Evolutionary conservation across 1,140 invertebrate genomes (phyloP).

Genomic region (Tachypleus tridentatus): DNA sequence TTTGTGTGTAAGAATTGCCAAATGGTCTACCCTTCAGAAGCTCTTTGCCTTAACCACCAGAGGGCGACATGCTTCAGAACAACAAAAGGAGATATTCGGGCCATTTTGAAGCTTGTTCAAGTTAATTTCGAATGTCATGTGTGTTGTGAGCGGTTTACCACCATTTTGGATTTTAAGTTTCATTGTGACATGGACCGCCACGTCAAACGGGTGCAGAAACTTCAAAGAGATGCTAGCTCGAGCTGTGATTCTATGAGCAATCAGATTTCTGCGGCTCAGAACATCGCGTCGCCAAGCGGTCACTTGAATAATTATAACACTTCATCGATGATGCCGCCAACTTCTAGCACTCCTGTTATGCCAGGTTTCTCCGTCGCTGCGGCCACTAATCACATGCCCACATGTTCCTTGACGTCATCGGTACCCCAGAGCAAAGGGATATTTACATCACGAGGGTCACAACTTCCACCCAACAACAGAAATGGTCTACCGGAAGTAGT

Average conservation of each 20-base stretch:
- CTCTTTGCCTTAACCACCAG: slow-evolving; percentile 56
- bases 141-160: slow-evolving; percentile 45
- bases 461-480: slow-evolving; percentile 9
- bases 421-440: slow-evolving; percentile 11
- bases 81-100: slow-evolving; percentile 19
- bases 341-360: slow-evolving; percentile 1
- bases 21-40: slow-evolving; percentile 59
- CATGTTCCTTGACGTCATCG: slow-evolving; percentile 12
- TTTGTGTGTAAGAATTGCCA: slow-evolving; percentile 76
- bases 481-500: slow-evolving; percentile 9
- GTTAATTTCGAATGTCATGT: slow-evolving; percentile 53
- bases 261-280: not conserved
- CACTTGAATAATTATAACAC: not conserved
- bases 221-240: slow-evolving; percentile 2
- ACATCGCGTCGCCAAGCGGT: not conserved
- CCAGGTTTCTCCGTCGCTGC: slow-evolving; percentile 3
- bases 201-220: slow-evolving; percentile 22
- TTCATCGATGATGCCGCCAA: slow-evolving; percentile 8
- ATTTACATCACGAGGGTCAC: slow-evolving; percentile 6
- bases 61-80: slow-evolving; percentile 34
- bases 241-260: no score
- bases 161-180: slow-evolving; percentile 45
- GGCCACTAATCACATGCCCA: slow-evolving; percentile 8
- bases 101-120: slow-evolving; percentile 34
- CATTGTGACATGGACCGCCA: slow-evolving; percentile 48